Evolutionary conservation across 2,888 invertebrate species (phyloP).

Genomic region (Melanostoma scalare): DNA sequence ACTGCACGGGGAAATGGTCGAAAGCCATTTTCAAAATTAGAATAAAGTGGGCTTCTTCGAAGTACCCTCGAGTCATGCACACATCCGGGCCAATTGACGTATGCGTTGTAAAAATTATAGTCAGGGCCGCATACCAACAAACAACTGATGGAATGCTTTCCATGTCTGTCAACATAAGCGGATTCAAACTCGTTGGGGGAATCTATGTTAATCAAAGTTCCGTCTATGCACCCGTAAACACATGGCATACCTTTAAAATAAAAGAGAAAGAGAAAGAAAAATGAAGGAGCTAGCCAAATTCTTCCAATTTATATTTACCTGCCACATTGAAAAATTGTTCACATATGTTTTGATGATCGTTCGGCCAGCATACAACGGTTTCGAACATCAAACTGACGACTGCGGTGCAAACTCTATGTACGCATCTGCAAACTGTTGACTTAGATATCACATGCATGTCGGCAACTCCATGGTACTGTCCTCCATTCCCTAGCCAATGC

Average conservation of each 20-base stretch:
- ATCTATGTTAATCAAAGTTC: slow-evolving; percentile 32
- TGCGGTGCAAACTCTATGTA: no score
- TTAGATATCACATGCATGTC: no score
- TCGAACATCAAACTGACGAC: background rate
- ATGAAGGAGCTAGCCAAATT: background rate
- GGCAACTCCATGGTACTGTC: no score
- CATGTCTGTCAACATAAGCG: slow-evolving; percentile 28
- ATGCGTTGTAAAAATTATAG: slow-evolving; percentile 31
- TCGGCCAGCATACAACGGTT: slow-evolving; percentile 11
- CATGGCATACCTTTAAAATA: slow-evolving; percentile 2
- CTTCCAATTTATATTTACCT: background rate
- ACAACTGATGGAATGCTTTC: slow-evolving; percentile 40
- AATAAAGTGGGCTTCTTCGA: slow-evolving; percentile 7
- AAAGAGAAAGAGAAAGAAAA: background rate
- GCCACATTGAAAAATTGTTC: slow-evolving; percentile 20
- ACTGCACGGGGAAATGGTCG: slow-evolving; percentile 13
- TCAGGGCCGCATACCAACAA: slow-evolving; percentile 21
- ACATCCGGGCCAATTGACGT: slow-evolving; percentile 29
- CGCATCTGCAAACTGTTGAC: no score
- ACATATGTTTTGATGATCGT: slow-evolving; percentile 1
- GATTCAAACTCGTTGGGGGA: slow-evolving; percentile 23
- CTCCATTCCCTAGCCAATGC: no score
- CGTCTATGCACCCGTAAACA: slow-evolving; percentile 23
- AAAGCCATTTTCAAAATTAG: slow-evolving; percentile 33
- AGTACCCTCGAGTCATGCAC: slow-evolving; percentile 31